Percentiles rank a stretch among this genome's conserved stretches.
phyloP scores from a whole-genome alignment of 2,113 vertebrate genomes.

The Phocoena phocoena region DNA sequence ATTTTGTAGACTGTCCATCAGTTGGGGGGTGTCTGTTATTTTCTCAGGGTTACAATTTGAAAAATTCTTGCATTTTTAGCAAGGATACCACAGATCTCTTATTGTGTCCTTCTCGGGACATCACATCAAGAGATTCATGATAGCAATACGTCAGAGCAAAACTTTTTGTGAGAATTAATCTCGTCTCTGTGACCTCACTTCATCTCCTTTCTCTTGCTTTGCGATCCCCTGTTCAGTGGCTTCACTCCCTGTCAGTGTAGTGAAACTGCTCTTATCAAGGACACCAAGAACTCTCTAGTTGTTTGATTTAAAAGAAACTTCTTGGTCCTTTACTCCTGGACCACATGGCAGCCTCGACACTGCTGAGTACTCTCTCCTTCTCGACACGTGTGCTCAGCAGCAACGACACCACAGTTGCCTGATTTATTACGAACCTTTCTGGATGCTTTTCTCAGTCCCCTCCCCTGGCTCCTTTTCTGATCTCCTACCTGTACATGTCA shows the following conservation, averaged over 20 bases:
- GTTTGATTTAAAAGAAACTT: neutral
- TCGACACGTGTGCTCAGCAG: fast-evolving
- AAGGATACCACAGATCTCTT: neutral
- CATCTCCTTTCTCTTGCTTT: neutral
- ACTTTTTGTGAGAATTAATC: conserved; percentile 21
- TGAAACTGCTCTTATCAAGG: neutral
- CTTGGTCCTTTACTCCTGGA: neutral
- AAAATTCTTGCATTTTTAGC: conserved; percentile 21
- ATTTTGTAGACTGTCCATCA: neutral
- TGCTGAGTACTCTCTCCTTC: neutral
- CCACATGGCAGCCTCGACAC: neutral
- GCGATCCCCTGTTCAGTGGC: neutral
- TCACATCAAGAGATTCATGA: conserved; percentile 24
- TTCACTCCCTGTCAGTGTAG: neutral
- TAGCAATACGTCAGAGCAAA: neutral
- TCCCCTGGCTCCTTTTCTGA: neutral
- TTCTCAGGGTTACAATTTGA: conserved; percentile 7
- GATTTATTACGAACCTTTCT: neutral
- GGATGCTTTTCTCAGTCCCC: neutral
- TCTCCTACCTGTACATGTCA: neutral
- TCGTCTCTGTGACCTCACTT: neutral
- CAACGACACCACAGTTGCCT: neutral
- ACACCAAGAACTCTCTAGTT: neutral
- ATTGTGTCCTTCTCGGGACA: neutral
- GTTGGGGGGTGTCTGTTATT: neutral